Evolutionary conservation across 2,797 vertebrate genomes (phyloP).

Genomic region (Oophaga sylvatica): DNA sequence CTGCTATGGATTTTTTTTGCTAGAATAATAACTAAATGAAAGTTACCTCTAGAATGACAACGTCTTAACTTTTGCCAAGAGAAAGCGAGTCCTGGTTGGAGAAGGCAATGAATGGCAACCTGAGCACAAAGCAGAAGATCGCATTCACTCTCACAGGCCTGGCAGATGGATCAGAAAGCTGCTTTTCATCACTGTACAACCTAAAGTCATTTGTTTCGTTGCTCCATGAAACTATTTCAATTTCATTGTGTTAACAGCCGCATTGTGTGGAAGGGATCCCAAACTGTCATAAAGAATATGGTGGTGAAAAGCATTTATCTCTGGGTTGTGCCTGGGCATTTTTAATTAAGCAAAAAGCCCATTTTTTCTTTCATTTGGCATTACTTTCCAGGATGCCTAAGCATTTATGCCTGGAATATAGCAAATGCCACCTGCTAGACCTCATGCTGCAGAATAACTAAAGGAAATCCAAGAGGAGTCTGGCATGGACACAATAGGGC

Average conservation of each 20-base stretch:
- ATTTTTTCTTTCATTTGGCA: constrained; percentile 22
- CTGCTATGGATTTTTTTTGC: background rate
- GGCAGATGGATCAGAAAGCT: constrained; percentile 21
- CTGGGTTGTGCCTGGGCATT: constrained; percentile 17
- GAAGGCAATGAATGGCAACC: background rate
- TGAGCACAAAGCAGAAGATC: constrained; percentile 21
- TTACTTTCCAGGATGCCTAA: background rate
- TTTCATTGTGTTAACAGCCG: constrained; percentile 51
- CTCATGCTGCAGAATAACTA: background rate
- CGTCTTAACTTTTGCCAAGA: background rate
- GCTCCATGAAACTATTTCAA: constrained; percentile 25
- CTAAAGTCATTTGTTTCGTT: constrained; percentile 12
- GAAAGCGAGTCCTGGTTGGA: background rate
- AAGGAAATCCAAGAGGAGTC: background rate
- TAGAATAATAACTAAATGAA: background rate
- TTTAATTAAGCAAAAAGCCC: constrained; percentile 42
- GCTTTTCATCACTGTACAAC: constrained; percentile 43
- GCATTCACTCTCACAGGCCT: constrained; percentile 27
- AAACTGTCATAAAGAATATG: constrained; percentile 8
- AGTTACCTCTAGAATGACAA: background rate
- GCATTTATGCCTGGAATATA: background rate
- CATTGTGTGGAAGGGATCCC: constrained; percentile 44
- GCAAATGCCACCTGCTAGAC: background rate
- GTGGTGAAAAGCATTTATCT: constrained; percentile 49
- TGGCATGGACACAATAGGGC: background rate